Base-by-base conservation (phyloP, 23 tunicate genomes). In the Oikopleura dioica region DNA sequence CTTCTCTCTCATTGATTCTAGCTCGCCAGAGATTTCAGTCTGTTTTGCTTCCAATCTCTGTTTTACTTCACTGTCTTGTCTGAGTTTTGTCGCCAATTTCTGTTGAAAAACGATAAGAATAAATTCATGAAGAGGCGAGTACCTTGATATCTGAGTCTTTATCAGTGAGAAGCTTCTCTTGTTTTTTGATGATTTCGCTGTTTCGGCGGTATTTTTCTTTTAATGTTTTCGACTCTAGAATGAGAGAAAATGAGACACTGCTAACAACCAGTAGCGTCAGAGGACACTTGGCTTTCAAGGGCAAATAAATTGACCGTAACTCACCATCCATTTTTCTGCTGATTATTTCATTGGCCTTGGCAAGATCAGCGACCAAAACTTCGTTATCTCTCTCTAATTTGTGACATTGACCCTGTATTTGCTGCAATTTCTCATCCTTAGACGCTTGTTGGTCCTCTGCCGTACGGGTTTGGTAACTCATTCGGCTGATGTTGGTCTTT, bases 131-230 rank as follows among this genome's bases (percentile, higher is more conserved):
- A 44, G 16, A 44, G 16, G 16, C 16, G 55, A 44, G 55, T 63
- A 28, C 72, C 72, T 63, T 63, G 29, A 63, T 63, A 28, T 63
- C 72, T 2, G 16, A 2, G 33, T 63, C 72, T 28, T 63, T 63
- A 28, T 63, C 72, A 28, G 29, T 63, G 4, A 63, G 26, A 21
- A 63, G 26, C 26, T 63, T 63, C 33, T 63, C 72, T 63, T 63
- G 72, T 63, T 28, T 63, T 28, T 63, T 63, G 2, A 63, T 63
- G 33, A 63, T 4, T 63, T 63, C 72, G 30, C 30, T 63, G 26
- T 63, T 63, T 24, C 72, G 29, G 30, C 72, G 72, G 33, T 63
- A 63, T 63, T 63, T 63, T 63, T 63, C 72, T 63, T 63, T 63
- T 28, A 63, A 28, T 28, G 29, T 23, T 4, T 31, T 23, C 4